These are phyloP conservation scores for Gobio gobio DNA, from an alignment of 2,113 vertebrate genomes.

Conservation along the genomic window DNA sequence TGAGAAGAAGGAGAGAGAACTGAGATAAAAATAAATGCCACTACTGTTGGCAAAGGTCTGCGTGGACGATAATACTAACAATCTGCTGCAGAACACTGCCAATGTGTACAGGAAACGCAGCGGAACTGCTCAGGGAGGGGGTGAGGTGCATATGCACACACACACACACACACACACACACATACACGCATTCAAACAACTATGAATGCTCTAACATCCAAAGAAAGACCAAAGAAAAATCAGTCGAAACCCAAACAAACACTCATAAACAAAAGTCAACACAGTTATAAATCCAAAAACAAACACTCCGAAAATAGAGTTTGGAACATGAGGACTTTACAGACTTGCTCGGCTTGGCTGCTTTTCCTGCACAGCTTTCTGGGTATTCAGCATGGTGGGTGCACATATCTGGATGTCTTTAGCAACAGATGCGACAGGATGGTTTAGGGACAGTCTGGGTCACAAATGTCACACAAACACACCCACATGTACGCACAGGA, in stretches of 20 bases:
- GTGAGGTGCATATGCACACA: neutral
- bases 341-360: neutral
- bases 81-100: conserved; percentile 67
- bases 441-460: neutral
- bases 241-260: neutral
- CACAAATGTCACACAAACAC: conserved; percentile 4
- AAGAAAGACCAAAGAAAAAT: neutral
- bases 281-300: neutral
- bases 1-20: conserved; percentile 2
- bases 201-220: neutral
- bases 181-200: neutral
- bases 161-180: neutral
- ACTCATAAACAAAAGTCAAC: conserved; percentile 1
- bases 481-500: neutral
- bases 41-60: conserved; percentile 58
- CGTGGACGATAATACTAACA: conserved; percentile 61
- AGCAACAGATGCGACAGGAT: neutral
- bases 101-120: conserved; percentile 63
- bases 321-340: neutral
- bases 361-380: conserved; percentile 10
- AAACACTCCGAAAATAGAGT: neutral
- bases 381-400: neutral
- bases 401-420: conserved; percentile 38
- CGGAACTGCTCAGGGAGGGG: conserved; percentile 4
- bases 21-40: conserved; percentile 66